Evolutionary conservation across 2,797 vertebrate genomes (phyloP).

Genomic region (Phoxinus dragarum): DNA sequence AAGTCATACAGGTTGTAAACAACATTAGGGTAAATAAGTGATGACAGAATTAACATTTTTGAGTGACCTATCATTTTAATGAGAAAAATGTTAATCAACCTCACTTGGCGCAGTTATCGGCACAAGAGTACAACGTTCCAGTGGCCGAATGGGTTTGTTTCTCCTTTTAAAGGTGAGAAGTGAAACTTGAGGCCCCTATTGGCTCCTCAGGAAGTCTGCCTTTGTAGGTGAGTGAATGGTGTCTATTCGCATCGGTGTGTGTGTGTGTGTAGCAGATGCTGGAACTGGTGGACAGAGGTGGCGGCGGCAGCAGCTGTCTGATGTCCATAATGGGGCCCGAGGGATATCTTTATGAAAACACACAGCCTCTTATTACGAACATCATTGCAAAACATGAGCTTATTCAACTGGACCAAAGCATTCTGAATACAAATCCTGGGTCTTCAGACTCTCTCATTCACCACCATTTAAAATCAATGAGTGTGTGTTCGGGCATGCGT

Average conservation of each 20-base stretch:
- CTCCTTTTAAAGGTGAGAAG: constrained; percentile 28
- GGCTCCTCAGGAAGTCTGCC: constrained; percentile 24
- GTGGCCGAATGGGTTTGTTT: constrained; percentile 19
- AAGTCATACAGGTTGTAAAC: background rate
- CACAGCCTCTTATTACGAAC: constrained; percentile 55
- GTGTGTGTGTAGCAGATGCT: constrained; percentile 28
- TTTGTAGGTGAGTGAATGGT: constrained; percentile 36
- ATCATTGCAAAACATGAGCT: constrained; percentile 44
- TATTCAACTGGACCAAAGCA: constrained; percentile 24
- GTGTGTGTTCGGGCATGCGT: background rate
- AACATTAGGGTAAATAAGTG: background rate
- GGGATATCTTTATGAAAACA: constrained; percentile 44
- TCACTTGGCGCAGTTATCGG: background rate
- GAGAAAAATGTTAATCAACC: constrained; percentile 18
- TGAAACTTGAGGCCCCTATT: constrained; percentile 12
- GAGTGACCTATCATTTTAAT: background rate
- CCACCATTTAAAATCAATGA: constrained; percentile 13
- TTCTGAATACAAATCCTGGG: constrained; percentile 40
- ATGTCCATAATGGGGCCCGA: constrained; percentile 49
- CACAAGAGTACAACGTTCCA: background rate
- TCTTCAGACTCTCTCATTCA: constrained; percentile 9
- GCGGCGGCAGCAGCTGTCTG: constrained; percentile 41
- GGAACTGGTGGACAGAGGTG: constrained; percentile 34
- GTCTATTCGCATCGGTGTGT: constrained; percentile 6
- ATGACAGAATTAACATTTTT: background rate